Conservation (phyloP, 2,113 vertebrate species). For the Rana temporaria region DNA sequence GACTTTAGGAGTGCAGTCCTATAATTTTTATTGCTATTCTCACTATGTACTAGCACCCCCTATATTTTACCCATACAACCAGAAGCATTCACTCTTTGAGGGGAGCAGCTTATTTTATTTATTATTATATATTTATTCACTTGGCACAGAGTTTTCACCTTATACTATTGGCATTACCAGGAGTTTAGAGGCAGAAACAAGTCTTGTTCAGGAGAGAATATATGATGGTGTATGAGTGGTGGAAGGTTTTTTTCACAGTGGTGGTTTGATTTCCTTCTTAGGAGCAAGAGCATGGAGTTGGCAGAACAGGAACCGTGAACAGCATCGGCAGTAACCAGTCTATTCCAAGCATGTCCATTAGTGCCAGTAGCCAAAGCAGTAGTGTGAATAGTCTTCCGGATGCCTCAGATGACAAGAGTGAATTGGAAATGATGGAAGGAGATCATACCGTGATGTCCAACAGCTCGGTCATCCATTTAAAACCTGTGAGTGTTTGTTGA, state of each 20-base stretch:
- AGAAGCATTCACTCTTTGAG: too few species aligned
- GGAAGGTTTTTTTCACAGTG: not conserved
- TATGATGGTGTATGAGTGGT: too few species aligned
- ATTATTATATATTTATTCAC: too few species aligned
- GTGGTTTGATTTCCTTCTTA: constrained; percentile 63
- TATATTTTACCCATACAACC: too few species aligned
- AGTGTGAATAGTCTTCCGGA: constrained; percentile 97
- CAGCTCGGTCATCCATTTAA: constrained; percentile 95
- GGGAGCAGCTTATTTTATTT: too few species aligned
- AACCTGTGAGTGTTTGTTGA: constrained; percentile 79
- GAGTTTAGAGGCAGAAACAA: too few species aligned
- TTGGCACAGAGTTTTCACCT: too few species aligned
- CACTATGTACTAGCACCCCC: too few species aligned
- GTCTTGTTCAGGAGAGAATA: too few species aligned
- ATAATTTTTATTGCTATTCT: too few species aligned
- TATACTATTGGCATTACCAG: too few species aligned
- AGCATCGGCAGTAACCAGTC: constrained; percentile 99
- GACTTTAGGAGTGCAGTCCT: too few species aligned
- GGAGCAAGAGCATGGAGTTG: constrained; percentile 90
- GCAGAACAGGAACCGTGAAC: constrained; percentile 94
- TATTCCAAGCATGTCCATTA: constrained; percentile 99
- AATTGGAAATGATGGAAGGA: constrained; percentile 93
- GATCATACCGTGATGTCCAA: constrained; percentile 98
- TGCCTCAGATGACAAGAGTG: constrained; percentile 93
- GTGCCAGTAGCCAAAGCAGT: constrained; percentile 98